These are phyloP conservation scores for Agonopterix alstromeriana DNA, from an alignment of 2,888 invertebrate species.

Conservation along the genomic window DNA sequence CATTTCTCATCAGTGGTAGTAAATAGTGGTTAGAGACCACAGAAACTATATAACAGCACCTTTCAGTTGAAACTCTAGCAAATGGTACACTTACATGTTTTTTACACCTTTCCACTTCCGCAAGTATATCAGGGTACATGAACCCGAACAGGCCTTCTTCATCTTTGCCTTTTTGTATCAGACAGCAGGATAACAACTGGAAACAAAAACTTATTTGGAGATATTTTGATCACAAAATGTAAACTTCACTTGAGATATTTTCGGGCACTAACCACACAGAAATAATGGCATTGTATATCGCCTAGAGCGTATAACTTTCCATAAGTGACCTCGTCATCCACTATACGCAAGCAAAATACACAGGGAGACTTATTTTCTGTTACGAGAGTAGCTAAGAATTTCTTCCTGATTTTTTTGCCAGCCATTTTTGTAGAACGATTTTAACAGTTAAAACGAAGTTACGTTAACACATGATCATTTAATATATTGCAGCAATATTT, in stretches of 20 bases:
- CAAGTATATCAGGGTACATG: slow-evolving; percentile 79
- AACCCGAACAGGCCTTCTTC: slow-evolving; percentile 86
- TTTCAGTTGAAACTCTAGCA: neutral
- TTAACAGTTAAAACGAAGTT: neutral
- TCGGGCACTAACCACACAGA: slow-evolving; percentile 80
- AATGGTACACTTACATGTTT: slow-evolving; percentile 75
- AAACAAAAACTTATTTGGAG: slow-evolving; percentile 19
- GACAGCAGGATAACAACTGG: slow-evolving; percentile 82
- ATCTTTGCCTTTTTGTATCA: slow-evolving; percentile 82
- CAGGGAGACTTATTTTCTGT: slow-evolving; percentile 51
- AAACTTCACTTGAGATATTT: too few species aligned
- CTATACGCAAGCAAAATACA: slow-evolving; percentile 68
- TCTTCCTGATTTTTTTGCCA: slow-evolving; percentile 17
- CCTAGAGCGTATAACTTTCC: slow-evolving; percentile 75
- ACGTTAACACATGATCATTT: neutral
- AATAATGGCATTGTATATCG: slow-evolving; percentile 82
- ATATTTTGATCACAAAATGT: too few species aligned
- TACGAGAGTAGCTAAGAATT: slow-evolving; percentile 40
- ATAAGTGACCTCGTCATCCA: slow-evolving; percentile 71
- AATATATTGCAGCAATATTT: neutral
- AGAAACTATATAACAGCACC: too few species aligned
- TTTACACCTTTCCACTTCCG: slow-evolving; percentile 79
- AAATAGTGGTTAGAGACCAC: too few species aligned
- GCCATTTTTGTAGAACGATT: slow-evolving; percentile 17
- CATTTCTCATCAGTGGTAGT: too few species aligned